phyloP scores from a whole-genome alignment of 2,888 invertebrate species.

The Hoplodrina ambigua region DNA sequence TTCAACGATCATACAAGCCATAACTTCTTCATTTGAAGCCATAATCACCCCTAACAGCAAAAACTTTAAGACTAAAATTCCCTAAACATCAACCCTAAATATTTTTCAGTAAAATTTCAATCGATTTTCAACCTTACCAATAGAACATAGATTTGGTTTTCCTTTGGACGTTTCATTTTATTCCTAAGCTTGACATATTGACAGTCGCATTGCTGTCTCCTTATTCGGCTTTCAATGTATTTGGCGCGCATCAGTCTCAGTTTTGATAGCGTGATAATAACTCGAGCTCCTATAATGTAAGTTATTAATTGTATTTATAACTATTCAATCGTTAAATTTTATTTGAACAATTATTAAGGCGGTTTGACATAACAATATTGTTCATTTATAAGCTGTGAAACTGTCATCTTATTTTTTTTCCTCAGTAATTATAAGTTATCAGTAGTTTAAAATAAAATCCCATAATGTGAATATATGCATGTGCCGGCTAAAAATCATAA shows the following conservation, averaged over 20 bases:
- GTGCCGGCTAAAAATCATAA: not conserved
- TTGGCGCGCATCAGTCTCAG: conserved; percentile 53
- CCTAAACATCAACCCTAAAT: not conserved
- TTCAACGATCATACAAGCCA: conserved; percentile 50
- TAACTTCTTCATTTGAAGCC: conserved; percentile 1
- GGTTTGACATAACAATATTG: no score
- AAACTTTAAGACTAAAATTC: not conserved
- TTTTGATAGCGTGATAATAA: conserved; percentile 38
- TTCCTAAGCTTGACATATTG: conserved; percentile 34
- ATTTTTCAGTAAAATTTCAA: not conserved
- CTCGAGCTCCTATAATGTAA: conserved; percentile 28
- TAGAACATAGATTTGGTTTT: not conserved
- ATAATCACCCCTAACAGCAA: not conserved
- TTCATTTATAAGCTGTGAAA: no score
- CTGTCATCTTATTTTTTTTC: no score
- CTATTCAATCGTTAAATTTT: not conserved
- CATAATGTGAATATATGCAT: no score
- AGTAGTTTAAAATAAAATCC: no score
- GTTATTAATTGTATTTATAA: conserved; percentile 8
- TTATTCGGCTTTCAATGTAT: conserved; percentile 45
- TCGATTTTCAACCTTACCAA: not conserved
- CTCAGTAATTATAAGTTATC: no score
- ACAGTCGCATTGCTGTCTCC: conserved; percentile 36
- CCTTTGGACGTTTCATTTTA: not conserved
- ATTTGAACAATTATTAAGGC: no score